Conservation (phyloP, 2,797 vertebrate species). For the Myotis myotis region DNA sequence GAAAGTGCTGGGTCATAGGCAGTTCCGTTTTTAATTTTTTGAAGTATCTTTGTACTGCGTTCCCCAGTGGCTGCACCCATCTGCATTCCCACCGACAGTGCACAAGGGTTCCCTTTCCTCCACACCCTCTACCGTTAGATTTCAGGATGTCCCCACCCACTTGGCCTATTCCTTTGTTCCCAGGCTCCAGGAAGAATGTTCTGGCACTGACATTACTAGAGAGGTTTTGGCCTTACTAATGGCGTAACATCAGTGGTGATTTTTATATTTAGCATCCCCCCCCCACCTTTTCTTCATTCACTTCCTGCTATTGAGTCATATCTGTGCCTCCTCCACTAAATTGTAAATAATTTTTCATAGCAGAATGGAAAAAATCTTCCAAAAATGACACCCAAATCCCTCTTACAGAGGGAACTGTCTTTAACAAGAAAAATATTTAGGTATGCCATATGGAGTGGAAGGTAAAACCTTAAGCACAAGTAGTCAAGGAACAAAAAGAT, state of each 20-base stretch:
- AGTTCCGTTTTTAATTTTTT: not conserved
- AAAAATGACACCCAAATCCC: not conserved
- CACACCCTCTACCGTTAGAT: not conserved
- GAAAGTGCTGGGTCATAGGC: not conserved
- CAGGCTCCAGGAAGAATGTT: not conserved
- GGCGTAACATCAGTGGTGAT: not conserved
- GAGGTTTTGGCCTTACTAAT: not conserved
- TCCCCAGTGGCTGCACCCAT: not conserved
- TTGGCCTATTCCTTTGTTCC: not conserved
- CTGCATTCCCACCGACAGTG: not conserved
- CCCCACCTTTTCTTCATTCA: not conserved
- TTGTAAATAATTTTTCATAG: not conserved
- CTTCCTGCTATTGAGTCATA: slow-evolving; percentile 28
- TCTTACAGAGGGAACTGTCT: not conserved
- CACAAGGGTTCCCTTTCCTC: not conserved
- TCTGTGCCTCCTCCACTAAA: not conserved
- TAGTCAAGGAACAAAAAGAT: not conserved
- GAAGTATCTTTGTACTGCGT: not conserved
- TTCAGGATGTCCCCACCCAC: not conserved
- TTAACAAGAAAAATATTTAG: not conserved
- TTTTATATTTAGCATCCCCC: slow-evolving; percentile 24
- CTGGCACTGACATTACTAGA: not conserved
- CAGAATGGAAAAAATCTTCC: not conserved
- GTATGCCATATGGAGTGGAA: not conserved
- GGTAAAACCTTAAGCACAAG: not conserved